A percentile compares a stretch with the other conserved stretches of the same genome.
These are phyloP conservation scores for Pocota personata DNA, from an alignment of 2,888 invertebrate species.

Conservation along the genomic window DNA sequence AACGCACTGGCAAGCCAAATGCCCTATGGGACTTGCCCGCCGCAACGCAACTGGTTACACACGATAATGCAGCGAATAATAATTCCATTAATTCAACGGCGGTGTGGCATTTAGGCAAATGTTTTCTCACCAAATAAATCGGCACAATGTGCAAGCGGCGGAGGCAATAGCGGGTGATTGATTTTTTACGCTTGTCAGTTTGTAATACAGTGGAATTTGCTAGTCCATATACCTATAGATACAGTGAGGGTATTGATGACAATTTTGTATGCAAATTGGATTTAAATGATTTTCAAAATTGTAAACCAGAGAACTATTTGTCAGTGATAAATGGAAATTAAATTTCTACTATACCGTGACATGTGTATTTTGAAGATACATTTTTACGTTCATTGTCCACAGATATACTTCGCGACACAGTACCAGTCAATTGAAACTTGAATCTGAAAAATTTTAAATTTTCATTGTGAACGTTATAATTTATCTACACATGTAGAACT, in stretches of 20 bases:
- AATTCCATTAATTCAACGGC: slow-evolving; percentile 65
- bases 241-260: background rate
- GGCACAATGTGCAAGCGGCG: slow-evolving; percentile 24
- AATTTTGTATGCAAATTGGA: background rate
- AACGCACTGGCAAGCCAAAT: slow-evolving; percentile 21
- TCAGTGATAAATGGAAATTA: no score
- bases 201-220: background rate
- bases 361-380: no score
- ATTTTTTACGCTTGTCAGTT: slow-evolving; percentile 2
- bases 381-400: no score
- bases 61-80: slow-evolving; percentile 69
- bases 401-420: no score
- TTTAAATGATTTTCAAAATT: background rate
- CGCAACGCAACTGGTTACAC: slow-evolving; percentile 70
- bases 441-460: no score
- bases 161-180: background rate
- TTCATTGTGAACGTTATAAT: no score
- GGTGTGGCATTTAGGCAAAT: slow-evolving; percentile 77
- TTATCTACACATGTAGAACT: no score
- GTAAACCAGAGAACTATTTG: background rate
- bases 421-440: no score
- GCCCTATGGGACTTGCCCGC: slow-evolving; percentile 47
- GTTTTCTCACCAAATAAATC: slow-evolving; percentile 82
- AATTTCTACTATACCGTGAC: no score
- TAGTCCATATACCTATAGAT: background rate